These are phyloP conservation scores for Calyptommatus sinebrachiatus DNA, from an alignment of 2,113 vertebrate genomes.

Conservation along the genomic window DNA sequence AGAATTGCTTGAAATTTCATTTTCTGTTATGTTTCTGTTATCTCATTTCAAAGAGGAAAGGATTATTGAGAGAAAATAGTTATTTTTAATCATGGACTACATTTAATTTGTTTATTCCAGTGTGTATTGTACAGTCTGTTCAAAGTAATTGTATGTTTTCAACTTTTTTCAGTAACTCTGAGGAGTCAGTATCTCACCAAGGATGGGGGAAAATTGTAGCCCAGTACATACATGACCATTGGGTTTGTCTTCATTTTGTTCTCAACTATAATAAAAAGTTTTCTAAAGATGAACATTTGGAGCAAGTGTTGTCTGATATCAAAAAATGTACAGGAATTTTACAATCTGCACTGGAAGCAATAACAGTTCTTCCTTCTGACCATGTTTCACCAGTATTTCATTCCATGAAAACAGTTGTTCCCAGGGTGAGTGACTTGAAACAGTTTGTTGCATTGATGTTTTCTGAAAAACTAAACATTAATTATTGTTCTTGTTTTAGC, in stretches of 20 bases:
- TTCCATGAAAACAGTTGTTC: slow-evolving; percentile 81
- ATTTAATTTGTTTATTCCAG: neutral
- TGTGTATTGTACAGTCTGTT: neutral
- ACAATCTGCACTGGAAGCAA: slow-evolving; percentile 76
- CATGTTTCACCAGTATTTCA: slow-evolving; percentile 82
- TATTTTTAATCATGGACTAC: neutral
- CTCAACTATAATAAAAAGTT: slow-evolving; percentile 54
- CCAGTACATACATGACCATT: slow-evolving; percentile 83
- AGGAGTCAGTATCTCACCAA: slow-evolving; percentile 66
- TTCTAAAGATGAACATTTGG: slow-evolving; percentile 14
- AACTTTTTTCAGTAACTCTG: slow-evolving; percentile 60
- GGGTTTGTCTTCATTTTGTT: slow-evolving; percentile 82
- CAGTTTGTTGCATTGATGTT: neutral
- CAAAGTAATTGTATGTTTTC: slow-evolving; percentile 10
- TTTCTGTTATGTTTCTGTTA: neutral
- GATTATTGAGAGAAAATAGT: neutral
- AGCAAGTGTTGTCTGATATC: slow-evolving; percentile 9
- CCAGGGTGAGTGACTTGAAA: slow-evolving; percentile 73
- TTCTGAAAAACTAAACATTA: neutral
- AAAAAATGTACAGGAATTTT: slow-evolving; percentile 58
- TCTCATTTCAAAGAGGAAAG: neutral
- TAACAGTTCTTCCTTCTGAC: slow-evolving; percentile 82
- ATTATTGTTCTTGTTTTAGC: slow-evolving; percentile 61
- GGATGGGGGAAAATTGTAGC: slow-evolving; percentile 88
- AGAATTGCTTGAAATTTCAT: neutral